Evolutionary conservation across 2,113 vertebrate genomes (phyloP).

Genomic region (human (Homo sapiens)): DNA sequence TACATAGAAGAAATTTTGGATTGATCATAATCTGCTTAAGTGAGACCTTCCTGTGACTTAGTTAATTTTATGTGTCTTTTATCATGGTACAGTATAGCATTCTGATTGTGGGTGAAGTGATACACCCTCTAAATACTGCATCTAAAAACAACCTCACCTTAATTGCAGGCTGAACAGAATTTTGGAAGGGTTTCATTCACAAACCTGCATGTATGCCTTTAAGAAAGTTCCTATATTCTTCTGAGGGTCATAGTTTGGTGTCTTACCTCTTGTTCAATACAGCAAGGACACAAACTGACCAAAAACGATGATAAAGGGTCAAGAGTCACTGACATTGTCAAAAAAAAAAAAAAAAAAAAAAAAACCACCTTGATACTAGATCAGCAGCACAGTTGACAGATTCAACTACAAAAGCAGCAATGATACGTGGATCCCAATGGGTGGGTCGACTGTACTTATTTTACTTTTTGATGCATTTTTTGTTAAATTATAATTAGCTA

Average conservation of each 20-base stretch:
- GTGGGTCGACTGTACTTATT: neutral
- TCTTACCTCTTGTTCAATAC: slow-evolving; percentile 45
- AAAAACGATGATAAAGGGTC: slow-evolving; percentile 42
- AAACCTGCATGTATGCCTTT: neutral
- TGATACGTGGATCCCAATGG: neutral
- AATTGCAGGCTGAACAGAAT: neutral
- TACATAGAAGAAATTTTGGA: neutral
- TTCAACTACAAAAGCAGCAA: neutral
- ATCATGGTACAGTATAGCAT: neutral
- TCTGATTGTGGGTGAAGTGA: neutral
- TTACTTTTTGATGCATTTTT: neutral
- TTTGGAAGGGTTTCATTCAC: slow-evolving; percentile 12
- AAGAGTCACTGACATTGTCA: slow-evolving; percentile 65
- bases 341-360: slow-evolving; percentile 36
- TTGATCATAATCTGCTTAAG: neutral
- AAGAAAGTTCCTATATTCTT: neutral
- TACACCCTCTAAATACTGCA: neutral
- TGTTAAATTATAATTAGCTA: neutral
- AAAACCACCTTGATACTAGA: neutral
- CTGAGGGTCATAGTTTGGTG: neutral
- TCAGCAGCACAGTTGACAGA: slow-evolving; percentile 41
- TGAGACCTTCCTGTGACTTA: neutral
- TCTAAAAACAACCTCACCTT: neutral
- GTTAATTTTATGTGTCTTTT: neutral
- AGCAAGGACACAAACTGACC: slow-evolving; percentile 37